Evolutionary conservation across 2,888 invertebrate species (phyloP).

Genomic region (Acronicta leporina): DNA sequence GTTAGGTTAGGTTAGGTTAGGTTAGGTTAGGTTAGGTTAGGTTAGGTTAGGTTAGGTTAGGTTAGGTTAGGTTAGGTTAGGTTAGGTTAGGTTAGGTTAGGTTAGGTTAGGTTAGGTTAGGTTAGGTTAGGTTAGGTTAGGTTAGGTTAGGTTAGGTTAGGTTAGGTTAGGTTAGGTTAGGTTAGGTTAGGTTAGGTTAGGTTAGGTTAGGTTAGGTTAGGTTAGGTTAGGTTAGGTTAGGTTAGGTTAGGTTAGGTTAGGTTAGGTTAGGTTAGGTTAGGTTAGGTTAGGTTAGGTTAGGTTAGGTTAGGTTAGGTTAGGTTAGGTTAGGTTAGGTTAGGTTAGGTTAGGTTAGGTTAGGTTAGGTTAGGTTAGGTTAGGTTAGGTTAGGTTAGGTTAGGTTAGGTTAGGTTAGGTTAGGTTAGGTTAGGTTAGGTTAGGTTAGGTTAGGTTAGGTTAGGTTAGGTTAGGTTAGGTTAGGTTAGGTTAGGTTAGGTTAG

Average conservation of each 20-base stretch:
- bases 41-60: slow-evolving; percentile 8
- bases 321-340: slow-evolving; percentile 51
- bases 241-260: slow-evolving; percentile 26
- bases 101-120: slow-evolving; percentile 8
- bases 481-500: slow-evolving; percentile 20
- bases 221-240: slow-evolving; percentile 20
- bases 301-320: slow-evolving; percentile 38
- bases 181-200: slow-evolving; percentile 19
- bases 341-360: slow-evolving; percentile 46
- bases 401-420: slow-evolving; percentile 29
- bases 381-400: slow-evolving; percentile 28
- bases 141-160: slow-evolving; percentile 6
- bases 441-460: slow-evolving; percentile 23
- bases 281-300: slow-evolving; percentile 37
- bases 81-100: slow-evolving; percentile 8
- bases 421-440: slow-evolving; percentile 24
- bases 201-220: slow-evolving; percentile 23
- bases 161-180: no score
- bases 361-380: slow-evolving; percentile 20
- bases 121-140: slow-evolving; percentile 8
- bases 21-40: slow-evolving; percentile 8
- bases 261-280: slow-evolving; percentile 25
- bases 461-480: no score
- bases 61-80: slow-evolving; percentile 8
- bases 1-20: slow-evolving; percentile 8